Base-by-base conservation (phyloP, 1,140 invertebrate genomes). In the Lepidostoma basale region DNA sequence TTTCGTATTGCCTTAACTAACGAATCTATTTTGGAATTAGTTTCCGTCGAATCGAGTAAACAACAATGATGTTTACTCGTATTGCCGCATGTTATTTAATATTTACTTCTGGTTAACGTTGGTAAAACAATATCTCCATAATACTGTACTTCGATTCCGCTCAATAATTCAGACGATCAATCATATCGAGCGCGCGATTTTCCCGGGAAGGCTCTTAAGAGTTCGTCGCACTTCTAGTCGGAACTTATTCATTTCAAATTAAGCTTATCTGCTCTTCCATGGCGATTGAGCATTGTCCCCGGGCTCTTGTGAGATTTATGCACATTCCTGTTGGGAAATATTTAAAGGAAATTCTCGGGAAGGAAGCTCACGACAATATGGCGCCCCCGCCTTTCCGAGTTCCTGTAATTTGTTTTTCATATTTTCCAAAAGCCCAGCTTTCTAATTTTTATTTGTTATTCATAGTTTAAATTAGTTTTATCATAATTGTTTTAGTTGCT, bases 201-300 rank as follows among this genome's bases (percentile, higher is more conserved):
- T n/a, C 45, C n/a, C n/a, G 22, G 14, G 26, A 16, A 14, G 30
- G n/a, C 26, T 28, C 4, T 10, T 47, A 28, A n/a, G 14, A 54
- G 49, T 54, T 54, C 49, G 30, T 9, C 14, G 49, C 26, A 28
- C 25, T 20, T 5, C 9, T 14, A 52, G 23, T 25, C 9, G n/a
- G 30, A 28, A 54, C 23, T 54, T 28, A n/a, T 54, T 54, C 49
- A 30, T 28, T 54, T 54, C 10, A 30, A 54, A 54, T 54, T 28
- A 54, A 54, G 49, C 49, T 30, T 54, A 54, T 54, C 49, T 54
- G 49, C 26, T 26, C 26, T 30, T 54, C 49, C 49, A 14, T 4
- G 14, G 49, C 49, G 26, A 54, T 54, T 54, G 49, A 54, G 26
- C 23, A 30, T 54, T 18, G 49, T 54, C 25, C 30, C 25, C 26